These are phyloP conservation scores for Eudemis profundana DNA, from an alignment of 2,888 invertebrate genomes.

Conservation along the genomic window DNA sequence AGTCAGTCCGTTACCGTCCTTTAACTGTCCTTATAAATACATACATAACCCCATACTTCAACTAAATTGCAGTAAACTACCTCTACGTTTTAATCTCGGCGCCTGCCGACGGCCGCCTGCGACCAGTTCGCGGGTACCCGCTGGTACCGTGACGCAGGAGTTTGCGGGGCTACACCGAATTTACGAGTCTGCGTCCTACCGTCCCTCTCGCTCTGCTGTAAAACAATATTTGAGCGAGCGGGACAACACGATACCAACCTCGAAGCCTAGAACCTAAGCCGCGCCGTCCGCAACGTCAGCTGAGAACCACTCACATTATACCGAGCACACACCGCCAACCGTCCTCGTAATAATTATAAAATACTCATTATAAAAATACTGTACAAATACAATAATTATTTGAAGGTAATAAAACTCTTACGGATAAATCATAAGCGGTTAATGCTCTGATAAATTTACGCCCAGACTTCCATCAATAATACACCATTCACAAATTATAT, in stretches of 20 bases:
- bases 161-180: no score
- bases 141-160: slow-evolving; percentile 42
- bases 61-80: slow-evolving; percentile 75
- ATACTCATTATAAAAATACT: slow-evolving; percentile 85
- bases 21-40: slow-evolving; percentile 72
- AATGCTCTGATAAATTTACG: slow-evolving; percentile 72
- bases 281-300: slow-evolving; percentile 44
- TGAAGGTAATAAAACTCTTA: slow-evolving; percentile 80
- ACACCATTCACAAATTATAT: slow-evolving; percentile 83
- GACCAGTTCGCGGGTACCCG: slow-evolving; percentile 24
- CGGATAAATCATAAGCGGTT: slow-evolving; percentile 71
- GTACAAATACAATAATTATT: slow-evolving; percentile 82
- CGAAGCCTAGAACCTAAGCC: no score
- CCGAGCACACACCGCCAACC: slow-evolving; percentile 48
- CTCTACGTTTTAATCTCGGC: slow-evolving; percentile 78
- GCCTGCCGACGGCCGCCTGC: slow-evolving; percentile 54
- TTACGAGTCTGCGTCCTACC: no score
- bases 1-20: slow-evolving; percentile 79
- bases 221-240: no score
- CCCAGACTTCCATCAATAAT: slow-evolving; percentile 70
- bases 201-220: no score
- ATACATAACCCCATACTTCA: slow-evolving; percentile 77
- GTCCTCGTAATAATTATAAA: slow-evolving; percentile 69
- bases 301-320: slow-evolving; percentile 31
- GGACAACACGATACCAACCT: no score